Conservation (phyloP, 2,888 invertebrate species). For the Synergus umbraculus region DNA sequence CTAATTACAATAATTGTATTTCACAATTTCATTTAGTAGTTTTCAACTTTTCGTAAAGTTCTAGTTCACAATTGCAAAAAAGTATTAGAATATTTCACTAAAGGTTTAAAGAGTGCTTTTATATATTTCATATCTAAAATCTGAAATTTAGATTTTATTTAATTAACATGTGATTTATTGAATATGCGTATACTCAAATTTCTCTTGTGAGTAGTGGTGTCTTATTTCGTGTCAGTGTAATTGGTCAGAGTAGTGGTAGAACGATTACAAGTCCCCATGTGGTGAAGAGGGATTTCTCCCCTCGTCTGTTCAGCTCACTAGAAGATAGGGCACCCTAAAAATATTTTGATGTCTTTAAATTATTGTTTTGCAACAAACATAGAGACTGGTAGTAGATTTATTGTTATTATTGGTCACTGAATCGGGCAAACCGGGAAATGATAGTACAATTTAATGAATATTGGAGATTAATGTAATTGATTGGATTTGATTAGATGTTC, state of each 20-base stretch:
- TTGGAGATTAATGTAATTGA: background rate
- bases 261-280: conserved; percentile 33
- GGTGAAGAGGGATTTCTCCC: conserved; percentile 23
- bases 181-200: background rate
- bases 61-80: no score
- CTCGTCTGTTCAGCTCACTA: conserved; percentile 17
- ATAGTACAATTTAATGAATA: no score
- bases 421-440: no score
- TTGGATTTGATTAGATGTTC: background rate
- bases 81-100: no score
- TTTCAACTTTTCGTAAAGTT: no score
- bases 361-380: background rate
- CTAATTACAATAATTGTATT: no score
- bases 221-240: conserved; percentile 16
- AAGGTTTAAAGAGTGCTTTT: no score
- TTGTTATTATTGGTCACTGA: background rate
- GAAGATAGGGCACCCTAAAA: conserved; percentile 27
- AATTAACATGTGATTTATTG: no score
- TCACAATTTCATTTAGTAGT: no score
- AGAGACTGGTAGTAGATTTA: background rate
- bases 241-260: conserved; percentile 28
- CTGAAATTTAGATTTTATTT: background rate
- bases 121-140: background rate
- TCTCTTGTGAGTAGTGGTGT: background rate
- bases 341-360: conserved; percentile 25